Evolutionary conservation across 2,797 vertebrate genomes (phyloP), one percentile per base, ranked within the genome.

Genomic region (Australoheros facetus): DNA sequence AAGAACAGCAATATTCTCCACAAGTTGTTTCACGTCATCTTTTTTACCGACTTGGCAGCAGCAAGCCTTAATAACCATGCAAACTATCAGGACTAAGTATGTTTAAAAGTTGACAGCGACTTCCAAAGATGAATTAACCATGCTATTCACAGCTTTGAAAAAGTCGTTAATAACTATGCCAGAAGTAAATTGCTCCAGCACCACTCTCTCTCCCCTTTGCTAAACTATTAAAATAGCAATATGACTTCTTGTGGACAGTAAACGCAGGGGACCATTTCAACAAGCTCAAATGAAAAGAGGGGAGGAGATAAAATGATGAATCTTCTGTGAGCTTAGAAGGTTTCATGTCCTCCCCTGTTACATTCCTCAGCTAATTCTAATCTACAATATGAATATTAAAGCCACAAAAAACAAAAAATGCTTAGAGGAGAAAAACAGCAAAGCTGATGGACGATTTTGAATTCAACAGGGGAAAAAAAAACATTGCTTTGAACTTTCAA

Each of bases 141-240:
- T 53, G 79, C 84, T 84, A 83, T 81, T 85, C 79, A 79, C 80
- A 87, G 82, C 88, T 89, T 92, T 88, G 73, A 89, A 86, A 89
- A 92, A 87, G 83, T 83, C 84, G 89, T 93, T 93, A 92, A 91
- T 87, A 85, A 82, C 73, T 85, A 83, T 71, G 85, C 80, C 80
- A 81, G 80, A 37, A 87, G 79, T 81, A 91, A 93, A 93, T 92
- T 90, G 87, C 81, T 84, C 76, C 11, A 75, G 81, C 84, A 91
- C 87, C 66, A 23, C 69, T 69, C 54, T 62, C 70, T 55, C 55
- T 17, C 51, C 11, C 8, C n/a, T 45, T 72, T 30, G 23, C 59
- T 75, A 21, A 77, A 76, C 82, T 81, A 77, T 85, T 82, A 56
- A 89, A 88, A 87, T 84, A 86, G 69, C 60, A 74, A 76, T 82